Percentiles rank a stretch among this genome's conserved stretches.
Evolutionary conservation across 2,797 vertebrate genomes (phyloP).

Genomic region (Pogoniulus pusillus): DNA sequence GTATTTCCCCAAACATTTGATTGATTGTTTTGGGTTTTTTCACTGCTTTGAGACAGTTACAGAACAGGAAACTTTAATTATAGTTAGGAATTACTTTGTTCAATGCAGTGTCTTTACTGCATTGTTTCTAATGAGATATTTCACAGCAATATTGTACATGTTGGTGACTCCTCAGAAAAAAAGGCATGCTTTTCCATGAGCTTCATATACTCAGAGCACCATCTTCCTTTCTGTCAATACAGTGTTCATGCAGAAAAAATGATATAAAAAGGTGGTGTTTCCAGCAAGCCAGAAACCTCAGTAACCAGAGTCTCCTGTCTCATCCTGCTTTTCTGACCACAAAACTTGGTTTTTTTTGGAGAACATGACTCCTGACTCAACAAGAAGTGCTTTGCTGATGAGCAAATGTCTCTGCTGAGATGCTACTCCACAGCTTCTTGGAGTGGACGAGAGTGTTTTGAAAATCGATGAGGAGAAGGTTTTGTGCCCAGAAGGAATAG

Average conservation of each 20-base stretch:
- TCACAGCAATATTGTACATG: not conserved
- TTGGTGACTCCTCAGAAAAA: not conserved
- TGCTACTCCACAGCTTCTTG: not conserved
- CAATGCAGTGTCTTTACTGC: not conserved
- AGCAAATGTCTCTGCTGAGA: slow-evolving; percentile 15
- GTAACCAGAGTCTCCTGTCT: slow-evolving; percentile 1
- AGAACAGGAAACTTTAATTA: not conserved
- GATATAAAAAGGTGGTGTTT: not conserved
- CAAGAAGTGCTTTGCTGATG: slow-evolving; percentile 9
- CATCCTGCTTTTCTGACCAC: slow-evolving; percentile 39
- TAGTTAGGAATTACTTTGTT: not conserved
- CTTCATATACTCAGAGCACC: not conserved
- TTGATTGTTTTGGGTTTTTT: not conserved
- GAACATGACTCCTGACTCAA: slow-evolving; percentile 12
- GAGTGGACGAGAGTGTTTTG: not conserved
- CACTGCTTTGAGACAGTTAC: not conserved
- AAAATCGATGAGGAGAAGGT: not conserved
- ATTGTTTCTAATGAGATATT: not conserved
- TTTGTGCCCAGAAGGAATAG: not conserved
- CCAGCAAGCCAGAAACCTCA: slow-evolving; percentile 8
- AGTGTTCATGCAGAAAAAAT: not conserved
- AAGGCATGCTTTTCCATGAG: not conserved
- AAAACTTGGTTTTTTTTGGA: slow-evolving; percentile 26
- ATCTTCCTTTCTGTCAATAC: slow-evolving; percentile 1
- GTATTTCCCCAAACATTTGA: not conserved